Percentiles rank a stretch among this genome's conserved stretches.
Conservation (phyloP, 2,888 invertebrate genomes). For the Idaea dimidiata region DNA sequence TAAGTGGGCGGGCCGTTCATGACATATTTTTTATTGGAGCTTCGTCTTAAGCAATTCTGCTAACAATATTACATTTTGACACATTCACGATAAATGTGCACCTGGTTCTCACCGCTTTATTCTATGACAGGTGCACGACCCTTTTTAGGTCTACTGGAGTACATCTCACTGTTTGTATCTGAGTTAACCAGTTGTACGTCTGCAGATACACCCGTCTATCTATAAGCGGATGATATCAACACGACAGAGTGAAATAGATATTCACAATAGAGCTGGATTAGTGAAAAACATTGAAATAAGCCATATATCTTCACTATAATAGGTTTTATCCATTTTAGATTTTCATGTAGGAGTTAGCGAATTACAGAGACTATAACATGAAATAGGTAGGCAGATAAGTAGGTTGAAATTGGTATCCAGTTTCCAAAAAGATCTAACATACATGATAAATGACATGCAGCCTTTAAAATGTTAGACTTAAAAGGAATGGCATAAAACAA, state of each 20-base stretch:
- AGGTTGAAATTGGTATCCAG: conserved; percentile 1
- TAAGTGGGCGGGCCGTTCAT: no score
- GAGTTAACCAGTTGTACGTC: no score
- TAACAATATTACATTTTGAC: no score
- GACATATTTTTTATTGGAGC: no score
- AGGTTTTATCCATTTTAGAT: background rate
- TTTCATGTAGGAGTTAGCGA: background rate
- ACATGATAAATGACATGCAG: background rate
- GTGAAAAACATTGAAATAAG: background rate
- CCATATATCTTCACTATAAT: background rate
- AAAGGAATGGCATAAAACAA: background rate
- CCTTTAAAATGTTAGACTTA: background rate
- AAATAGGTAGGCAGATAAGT: background rate
- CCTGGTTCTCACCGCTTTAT: no score
- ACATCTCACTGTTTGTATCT: no score
- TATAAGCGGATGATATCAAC: background rate
- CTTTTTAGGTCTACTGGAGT: no score
- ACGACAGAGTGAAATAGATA: background rate
- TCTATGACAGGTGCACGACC: no score
- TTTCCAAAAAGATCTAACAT: background rate
- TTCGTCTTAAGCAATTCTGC: no score
- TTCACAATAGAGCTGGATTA: background rate
- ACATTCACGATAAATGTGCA: no score
- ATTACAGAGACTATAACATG: background rate
- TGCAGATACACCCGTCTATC: no score